Evolutionary conservation across 1,140 invertebrate species (phyloP), one percentile per base, ranked within the genome.

Genomic region (Pogonognathellus flavescens): DNA sequence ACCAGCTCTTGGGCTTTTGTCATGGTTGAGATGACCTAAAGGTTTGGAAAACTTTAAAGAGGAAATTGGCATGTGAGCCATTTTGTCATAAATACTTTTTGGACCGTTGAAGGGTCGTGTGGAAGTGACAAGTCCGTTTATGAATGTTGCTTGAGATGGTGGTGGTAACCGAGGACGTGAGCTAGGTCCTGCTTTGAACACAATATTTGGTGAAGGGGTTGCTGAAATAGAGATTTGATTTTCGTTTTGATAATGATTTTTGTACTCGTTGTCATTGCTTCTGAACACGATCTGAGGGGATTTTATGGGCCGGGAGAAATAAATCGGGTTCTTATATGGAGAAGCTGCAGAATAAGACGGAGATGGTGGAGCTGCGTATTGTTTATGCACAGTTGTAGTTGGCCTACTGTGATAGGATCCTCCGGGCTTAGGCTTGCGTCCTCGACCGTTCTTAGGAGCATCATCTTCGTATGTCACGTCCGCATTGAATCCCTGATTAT

Each of bases 401-500:
- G 82, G 82, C 0, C 22, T 49, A n/a, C 59, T 62, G 18, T 41
- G 50, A 50, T 76, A 25, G 1, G 53, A 57, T 70, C 14, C 18
- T 16, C 13, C 18, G 2, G 4, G 62, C 18, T 18, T 31, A 3
- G 62, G 18, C 6, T 18, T 20, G 25, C 10, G n/a, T 49, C 22
- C 22, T 9, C 22, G 22, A 11, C 16, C 18, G 14, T 80, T 80
- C 6, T 82, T 82, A 7, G 57, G n/a, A 4, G 50, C 93, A 85
- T 94, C 93, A 5, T 94, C 94, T 89, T 95, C 94, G 89, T 95
- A 96, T 86, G 93, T 92, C 3, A 95, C 94, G 85, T 95, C 94
- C n/a, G 95, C 95, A 89, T 95, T 94, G 91, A 94, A 95, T 10
- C 95, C 95, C 9, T 93, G 94, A 89, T 94, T 92, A 93, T 94